Evolutionary conservation across 2,113 vertebrate genomes (phyloP).

Genomic region (Macroglossus sobrinus): DNA sequence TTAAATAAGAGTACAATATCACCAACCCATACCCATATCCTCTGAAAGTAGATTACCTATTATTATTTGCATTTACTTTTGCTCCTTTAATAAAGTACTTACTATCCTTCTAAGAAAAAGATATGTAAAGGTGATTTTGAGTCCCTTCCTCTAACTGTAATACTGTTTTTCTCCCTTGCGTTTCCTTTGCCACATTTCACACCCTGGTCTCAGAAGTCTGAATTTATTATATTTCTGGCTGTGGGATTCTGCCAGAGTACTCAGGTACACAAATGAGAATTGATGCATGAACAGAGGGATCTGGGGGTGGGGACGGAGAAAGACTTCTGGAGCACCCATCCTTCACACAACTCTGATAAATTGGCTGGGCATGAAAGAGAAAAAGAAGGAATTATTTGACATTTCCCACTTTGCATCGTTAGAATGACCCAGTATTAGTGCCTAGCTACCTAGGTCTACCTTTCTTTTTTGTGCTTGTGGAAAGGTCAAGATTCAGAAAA

Average conservation of each 20-base stretch:
- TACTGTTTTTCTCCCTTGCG: not conserved
- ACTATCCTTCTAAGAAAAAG: not conserved
- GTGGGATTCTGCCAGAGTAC: not conserved
- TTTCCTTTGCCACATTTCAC: not conserved
- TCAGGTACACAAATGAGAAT: not conserved
- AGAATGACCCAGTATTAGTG: not conserved
- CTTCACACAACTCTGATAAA: not conserved
- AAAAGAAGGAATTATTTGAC: not conserved
- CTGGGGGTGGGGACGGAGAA: accelerated
- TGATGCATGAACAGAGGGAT: not conserved
- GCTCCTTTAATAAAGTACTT: not conserved
- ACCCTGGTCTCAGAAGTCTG: not conserved
- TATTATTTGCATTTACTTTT: not conserved
- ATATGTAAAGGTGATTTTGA: not conserved
- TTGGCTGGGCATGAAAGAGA: not conserved
- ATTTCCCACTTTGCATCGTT: not conserved
- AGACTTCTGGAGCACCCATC: not conserved
- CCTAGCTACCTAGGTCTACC: not conserved
- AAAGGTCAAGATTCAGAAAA: not conserved
- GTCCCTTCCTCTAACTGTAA: not conserved
- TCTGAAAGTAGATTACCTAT: not conserved
- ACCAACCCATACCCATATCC: not conserved
- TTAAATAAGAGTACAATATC: not conserved
- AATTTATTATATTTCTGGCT: not conserved
- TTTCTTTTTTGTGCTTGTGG: not conserved